Conservation (phyloP, 2,113 vertebrate species). For the Sylvietta virens region DNA sequence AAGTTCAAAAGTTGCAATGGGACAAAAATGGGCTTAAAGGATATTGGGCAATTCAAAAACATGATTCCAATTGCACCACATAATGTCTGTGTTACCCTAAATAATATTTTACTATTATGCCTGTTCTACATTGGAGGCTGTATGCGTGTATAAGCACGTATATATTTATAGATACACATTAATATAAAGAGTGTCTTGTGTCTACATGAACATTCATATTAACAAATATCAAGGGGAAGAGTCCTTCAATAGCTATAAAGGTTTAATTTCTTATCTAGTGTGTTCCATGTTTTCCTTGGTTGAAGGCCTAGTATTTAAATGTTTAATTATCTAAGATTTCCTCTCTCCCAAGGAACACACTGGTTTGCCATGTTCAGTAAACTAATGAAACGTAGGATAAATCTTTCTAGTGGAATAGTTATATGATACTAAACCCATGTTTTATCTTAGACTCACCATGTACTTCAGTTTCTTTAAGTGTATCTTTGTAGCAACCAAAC, state of each 20-base stretch:
- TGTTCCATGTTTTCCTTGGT: background rate
- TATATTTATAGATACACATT: background rate
- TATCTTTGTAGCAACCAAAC: slow-evolving; percentile 6
- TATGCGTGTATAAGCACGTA: fast-evolving
- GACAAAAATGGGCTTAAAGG: background rate
- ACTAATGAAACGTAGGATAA: background rate
- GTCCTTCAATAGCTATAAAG: background rate
- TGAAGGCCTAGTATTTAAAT: background rate
- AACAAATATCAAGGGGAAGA: background rate
- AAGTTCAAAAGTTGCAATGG: slow-evolving; percentile 31
- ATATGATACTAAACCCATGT: background rate
- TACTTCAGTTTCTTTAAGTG: background rate
- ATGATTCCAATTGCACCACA: background rate
- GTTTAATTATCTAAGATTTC: background rate
- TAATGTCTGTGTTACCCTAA: background rate
- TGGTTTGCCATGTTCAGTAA: background rate
- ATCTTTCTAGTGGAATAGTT: slow-evolving; percentile 1
- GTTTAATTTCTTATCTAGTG: background rate
- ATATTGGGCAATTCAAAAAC: background rate
- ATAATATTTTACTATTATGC: background rate
- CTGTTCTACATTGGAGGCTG: background rate
- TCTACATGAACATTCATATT: background rate
- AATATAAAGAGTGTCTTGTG: background rate
- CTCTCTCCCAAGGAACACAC: background rate
- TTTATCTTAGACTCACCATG: background rate